Evolutionary conservation across 30 jellyfish, hydroid and myxozoan species (phyloP), one percentile per base, ranked within the genome.

Genomic region (Aurelia aurita complex sp. Pacific): DNA sequence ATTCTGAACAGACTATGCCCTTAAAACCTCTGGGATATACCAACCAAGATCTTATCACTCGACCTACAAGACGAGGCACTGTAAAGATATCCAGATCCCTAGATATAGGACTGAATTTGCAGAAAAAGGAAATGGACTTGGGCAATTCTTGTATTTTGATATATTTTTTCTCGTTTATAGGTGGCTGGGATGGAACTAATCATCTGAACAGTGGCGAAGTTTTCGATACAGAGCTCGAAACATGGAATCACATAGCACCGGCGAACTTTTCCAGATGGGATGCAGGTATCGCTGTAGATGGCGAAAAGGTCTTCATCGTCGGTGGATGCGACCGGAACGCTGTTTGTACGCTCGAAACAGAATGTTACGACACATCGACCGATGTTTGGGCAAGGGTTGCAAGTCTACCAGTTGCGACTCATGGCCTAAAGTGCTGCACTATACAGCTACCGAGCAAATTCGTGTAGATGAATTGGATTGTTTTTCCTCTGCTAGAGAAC

Each of bases 101-200:
- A 23, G 29, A 23, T 23, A 23, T 23, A 23, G 29, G 29, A 23
- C 29, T 23, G 29, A 23, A 23, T 23, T 23, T 23, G 29, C 29
- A 23, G 29, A 23, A 23, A 23, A 23, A 23, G 29, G 29, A 23
- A 23, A 23, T 23, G 0, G 29, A 23, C 29, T 23, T 23, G 29
- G 29, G 29, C 29, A 23, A 23, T 23, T 23, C 29, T 23, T 23
- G 29, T 23, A 23, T 23, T 23, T 23, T 46, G 57, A 6, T 1
- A 46, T 46, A 46, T 46, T 46, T 46, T 46, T 46, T 46, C 57
- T 46, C 57, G 15, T 57, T 42, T 73, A 0, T 53, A 92, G 98
- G 98, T 76, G 98, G 98, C 85, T 92, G 98, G 98, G 98, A 92
- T 71, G 98, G 98, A n/a, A 88, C 89, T 12, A 92, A 74, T 54